Evolutionary conservation across 2,797 vertebrate species (phyloP), one percentile per base, ranked within the genome.

Genomic region (Labroides dimidiatus): DNA sequence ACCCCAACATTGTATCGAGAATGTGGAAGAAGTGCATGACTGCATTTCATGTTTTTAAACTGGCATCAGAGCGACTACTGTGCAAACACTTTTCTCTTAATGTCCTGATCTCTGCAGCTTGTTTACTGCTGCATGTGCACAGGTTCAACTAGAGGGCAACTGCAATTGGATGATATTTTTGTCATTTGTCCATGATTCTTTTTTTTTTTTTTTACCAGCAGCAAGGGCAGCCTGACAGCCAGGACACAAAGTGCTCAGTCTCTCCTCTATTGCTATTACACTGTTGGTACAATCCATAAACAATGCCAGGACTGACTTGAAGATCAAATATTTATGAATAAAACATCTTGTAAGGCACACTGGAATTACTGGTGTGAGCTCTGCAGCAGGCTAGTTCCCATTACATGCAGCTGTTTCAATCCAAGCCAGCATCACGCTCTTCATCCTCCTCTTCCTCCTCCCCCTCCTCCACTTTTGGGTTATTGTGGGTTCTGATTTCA

Each of bases 301-400:
- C 50, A 19, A 13, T 10, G 12, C 33, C 33, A 52, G 45, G 41
- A 64, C 48, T 69, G 70, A 75, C 62, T 75, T 65, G 41, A 63
- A 68, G 60, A 77, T 84, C 63, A 84, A 74, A 72, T 49, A 51
- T 27, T 84, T 63, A 73, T 86, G 76, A 85, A 90, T 89, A 83
- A 84, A 54, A 42, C 72, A 89, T 81, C 24, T 27, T 33, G n/a
- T 57, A 44, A 42, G 43, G 44, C 60, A 19, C 47, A 37, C 64
- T 72, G 65, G 63, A 70, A 53, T 61, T 65, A 69, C 52, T 63
- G 52, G 71, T 33, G 67, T 57, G 74, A 84, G 67, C 58, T 71
- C 51, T 67, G 73, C 70, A 70, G 78, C 36, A 27, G 77, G 60
- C 39, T 2, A 33, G 48, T 80, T 75, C 67, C 50, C 36, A 72